Evolutionary conservation across 2,113 vertebrate genomes (phyloP).

Genomic region (Passer montanus): DNA sequence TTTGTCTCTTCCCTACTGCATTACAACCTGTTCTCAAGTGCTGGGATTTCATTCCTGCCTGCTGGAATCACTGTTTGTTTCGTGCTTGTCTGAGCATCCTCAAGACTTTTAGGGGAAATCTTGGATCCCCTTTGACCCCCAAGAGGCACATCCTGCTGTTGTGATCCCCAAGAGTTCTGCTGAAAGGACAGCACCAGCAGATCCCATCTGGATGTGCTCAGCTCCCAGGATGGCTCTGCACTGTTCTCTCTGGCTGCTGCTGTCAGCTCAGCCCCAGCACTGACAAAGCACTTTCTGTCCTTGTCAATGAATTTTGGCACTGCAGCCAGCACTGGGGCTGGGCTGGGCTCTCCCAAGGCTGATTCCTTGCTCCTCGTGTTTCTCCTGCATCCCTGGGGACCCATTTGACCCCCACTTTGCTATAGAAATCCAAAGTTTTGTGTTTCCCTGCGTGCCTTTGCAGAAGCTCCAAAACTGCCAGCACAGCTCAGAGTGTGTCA

Average conservation of each 20-base stretch:
- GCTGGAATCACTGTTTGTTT: neutral
- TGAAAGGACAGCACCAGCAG: neutral
- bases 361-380: neutral
- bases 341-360: neutral
- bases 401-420: neutral
- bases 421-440: neutral
- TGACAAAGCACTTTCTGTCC: neutral
- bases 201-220: neutral
- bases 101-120: neutral
- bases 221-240: neutral
- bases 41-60: neutral
- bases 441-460: neutral
- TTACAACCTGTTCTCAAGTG: neutral
- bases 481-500: neutral
- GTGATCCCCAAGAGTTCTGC: neutral
- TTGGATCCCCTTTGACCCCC: neutral
- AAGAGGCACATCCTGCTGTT: accelerated
- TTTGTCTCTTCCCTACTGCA: accelerated
- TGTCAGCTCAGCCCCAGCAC: neutral
- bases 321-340: neutral
- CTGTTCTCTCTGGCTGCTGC: neutral
- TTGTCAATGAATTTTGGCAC: neutral
- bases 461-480: neutral
- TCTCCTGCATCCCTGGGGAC: neutral
- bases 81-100: neutral